Evolutionary conservation across 2,888 invertebrate genomes (phyloP).

Genomic region (Spisula subtruncata): DNA sequence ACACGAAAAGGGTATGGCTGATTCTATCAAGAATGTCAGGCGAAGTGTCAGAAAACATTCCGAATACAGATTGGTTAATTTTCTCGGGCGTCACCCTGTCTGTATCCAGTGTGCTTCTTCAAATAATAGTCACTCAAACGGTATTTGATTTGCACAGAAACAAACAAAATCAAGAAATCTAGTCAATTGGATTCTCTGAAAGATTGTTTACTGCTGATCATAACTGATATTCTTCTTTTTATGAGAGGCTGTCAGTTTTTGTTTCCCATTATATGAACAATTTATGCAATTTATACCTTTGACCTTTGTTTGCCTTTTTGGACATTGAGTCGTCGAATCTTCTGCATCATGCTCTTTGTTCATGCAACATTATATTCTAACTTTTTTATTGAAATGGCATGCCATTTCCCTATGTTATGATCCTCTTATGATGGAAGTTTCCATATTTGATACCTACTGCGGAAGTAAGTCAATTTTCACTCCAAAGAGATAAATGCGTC

Average conservation of each 20-base stretch:
- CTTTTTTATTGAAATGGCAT: not conserved
- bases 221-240: constrained; percentile 16
- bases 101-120: not conserved
- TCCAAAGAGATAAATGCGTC: no score
- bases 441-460: no score
- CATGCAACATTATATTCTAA: not conserved
- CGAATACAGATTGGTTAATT: constrained; percentile 31
- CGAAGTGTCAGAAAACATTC: constrained; percentile 15
- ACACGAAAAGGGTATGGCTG: constrained; percentile 3
- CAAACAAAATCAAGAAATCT: constrained; percentile 18
- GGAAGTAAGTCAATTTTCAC: no score
- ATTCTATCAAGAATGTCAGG: constrained; percentile 2
- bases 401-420: not conserved
- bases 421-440: no score
- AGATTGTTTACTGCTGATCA: constrained; percentile 10
- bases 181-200: constrained; percentile 11
- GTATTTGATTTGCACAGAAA: constrained; percentile 11
- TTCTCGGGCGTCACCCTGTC: constrained; percentile 16
- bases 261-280: not conserved
- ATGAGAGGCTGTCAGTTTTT: not conserved
- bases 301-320: not conserved
- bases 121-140: constrained; percentile 20
- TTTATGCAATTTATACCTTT: not conserved
- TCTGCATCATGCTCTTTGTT: not conserved
- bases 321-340: not conserved